Evolutionary conservation across 2,113 vertebrate species (phyloP).

Genomic region (Leiothrix lutea): DNA sequence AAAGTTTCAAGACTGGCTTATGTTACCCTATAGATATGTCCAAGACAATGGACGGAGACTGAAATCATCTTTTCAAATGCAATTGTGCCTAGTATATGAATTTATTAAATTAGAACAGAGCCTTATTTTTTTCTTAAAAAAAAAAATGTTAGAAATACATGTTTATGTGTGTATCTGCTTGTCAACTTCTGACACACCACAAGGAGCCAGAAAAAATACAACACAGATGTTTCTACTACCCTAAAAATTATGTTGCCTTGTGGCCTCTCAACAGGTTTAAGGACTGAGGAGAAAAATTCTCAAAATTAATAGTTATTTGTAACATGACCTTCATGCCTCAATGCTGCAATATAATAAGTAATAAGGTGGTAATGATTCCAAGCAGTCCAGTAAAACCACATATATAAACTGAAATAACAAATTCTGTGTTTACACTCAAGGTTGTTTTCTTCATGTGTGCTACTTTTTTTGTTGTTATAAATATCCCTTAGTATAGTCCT

Average conservation of each 20-base stretch:
- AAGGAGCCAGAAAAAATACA: not conserved
- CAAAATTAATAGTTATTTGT: not conserved
- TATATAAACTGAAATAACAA: not conserved
- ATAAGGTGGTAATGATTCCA: not conserved
- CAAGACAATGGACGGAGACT: not conserved
- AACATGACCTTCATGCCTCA: not conserved
- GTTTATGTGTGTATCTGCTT: not conserved
- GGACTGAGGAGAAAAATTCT: not conserved
- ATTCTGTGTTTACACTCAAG: not conserved
- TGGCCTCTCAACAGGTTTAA: not conserved
- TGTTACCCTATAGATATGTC: not conserved
- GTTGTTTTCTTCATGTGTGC: not conserved
- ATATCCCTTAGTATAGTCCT: not conserved
- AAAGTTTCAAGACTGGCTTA: not conserved
- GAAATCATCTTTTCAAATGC: not conserved
- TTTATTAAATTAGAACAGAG: not conserved
- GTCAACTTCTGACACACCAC: not conserved
- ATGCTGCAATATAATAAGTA: not conserved
- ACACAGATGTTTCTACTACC: not conserved
- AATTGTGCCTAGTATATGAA: not conserved
- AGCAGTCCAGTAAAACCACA: not conserved
- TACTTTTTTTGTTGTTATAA: not conserved
- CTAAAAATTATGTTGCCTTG: not conserved
- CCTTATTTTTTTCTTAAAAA: not conserved
- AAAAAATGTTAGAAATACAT: not conserved